A percentile compares a stretch with the other conserved stretches of the same genome.
These are phyloP conservation scores for Calameuta pallipes DNA, from an alignment of 2,888 invertebrate genomes.

Conservation along the genomic window DNA sequence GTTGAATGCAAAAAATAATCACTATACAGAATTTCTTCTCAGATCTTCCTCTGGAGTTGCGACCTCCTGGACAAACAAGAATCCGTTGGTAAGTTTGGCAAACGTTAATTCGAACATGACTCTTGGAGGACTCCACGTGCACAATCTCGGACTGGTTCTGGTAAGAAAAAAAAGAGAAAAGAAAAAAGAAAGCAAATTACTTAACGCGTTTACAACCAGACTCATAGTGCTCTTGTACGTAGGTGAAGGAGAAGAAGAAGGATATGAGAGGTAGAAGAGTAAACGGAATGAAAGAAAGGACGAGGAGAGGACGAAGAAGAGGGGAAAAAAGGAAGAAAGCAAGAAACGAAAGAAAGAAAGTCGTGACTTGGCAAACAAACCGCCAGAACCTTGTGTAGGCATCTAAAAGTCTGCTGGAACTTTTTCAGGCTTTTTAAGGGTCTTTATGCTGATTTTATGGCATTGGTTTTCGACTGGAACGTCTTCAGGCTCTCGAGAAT, in stretches of 20 bases:
- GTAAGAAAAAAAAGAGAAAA: conserved; percentile 28
- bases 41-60: background rate
- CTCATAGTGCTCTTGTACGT: conserved; percentile 7
- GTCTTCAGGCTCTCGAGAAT: conserved; percentile 6
- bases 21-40: background rate
- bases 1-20: conserved; percentile 5
- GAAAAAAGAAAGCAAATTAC: conserved; percentile 36
- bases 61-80: background rate
- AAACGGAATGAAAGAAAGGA: background rate
- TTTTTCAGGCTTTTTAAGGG: conserved; percentile 16
- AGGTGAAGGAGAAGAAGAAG: background rate
- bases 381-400: background rate
- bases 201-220: conserved; percentile 33
- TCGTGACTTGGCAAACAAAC: conserved; percentile 7
- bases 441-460: conserved; percentile 32
- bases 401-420: background rate
- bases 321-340: conserved; percentile 5
- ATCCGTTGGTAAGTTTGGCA: conserved; percentile 3
- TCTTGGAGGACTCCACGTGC: background rate
- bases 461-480: conserved; percentile 24
- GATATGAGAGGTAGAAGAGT: background rate
- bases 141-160: conserved; percentile 9
- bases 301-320: conserved; percentile 4
- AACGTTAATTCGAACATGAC: conserved; percentile 22
- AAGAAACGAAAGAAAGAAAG: conserved; percentile 16